A percentile compares a stretch with the other conserved stretches of the same genome.
Conservation (phyloP, 2,888 invertebrate species). For the Caenorhabditis sp. region DNA sequence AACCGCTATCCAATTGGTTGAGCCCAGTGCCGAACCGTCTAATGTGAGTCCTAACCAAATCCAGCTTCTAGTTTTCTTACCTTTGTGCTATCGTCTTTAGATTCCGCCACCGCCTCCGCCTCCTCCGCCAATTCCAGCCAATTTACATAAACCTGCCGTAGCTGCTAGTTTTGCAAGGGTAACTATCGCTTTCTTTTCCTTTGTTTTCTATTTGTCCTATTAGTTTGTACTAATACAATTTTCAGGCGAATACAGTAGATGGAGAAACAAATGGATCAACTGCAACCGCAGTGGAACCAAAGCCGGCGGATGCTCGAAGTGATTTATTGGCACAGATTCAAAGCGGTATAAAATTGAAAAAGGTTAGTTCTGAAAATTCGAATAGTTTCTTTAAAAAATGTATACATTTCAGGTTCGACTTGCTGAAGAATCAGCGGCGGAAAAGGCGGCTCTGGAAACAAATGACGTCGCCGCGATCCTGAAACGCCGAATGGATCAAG, state of each 20-base stretch:
- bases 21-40: slow-evolving; percentile 30
- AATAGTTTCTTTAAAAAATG: slow-evolving; percentile 1
- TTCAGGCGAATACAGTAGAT: slow-evolving; percentile 5
- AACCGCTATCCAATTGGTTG: slow-evolving; percentile 44
- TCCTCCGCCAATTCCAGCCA: slow-evolving; percentile 58
- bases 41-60: slow-evolving; percentile 23
- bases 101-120: slow-evolving; percentile 59
- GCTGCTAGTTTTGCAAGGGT: slow-evolving; percentile 39
- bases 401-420: neutral
- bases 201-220: neutral
- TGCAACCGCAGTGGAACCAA: neutral
- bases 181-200: neutral
- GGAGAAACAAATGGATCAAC: slow-evolving; percentile 3
- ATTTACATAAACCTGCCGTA: slow-evolving; percentile 20
- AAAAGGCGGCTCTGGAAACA: slow-evolving; percentile 46
- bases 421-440: slow-evolving; percentile 60
- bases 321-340: slow-evolving; percentile 67
- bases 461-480: slow-evolving; percentile 70
- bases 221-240: neutral
- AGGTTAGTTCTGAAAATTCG: slow-evolving; percentile 27
- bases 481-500: slow-evolving; percentile 66
- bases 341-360: slow-evolving; percentile 63
- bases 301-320: slow-evolving; percentile 15
- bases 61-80: neutral
- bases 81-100: slow-evolving; percentile 22